These are phyloP conservation scores for Drosophila robusta DNA, from an alignment of 2,888 invertebrate species.

Conservation along the genomic window DNA sequence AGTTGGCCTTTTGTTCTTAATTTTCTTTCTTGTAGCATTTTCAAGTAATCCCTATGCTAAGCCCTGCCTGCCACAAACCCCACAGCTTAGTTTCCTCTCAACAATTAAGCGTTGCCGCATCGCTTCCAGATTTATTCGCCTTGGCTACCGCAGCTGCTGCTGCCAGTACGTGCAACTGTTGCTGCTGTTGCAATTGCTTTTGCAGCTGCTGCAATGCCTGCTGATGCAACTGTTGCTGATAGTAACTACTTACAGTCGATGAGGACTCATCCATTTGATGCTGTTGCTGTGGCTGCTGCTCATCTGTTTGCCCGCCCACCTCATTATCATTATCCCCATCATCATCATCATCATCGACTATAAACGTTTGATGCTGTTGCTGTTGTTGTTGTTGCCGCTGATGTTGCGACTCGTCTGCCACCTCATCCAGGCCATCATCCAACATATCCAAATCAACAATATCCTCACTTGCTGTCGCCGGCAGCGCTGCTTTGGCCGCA, in stretches of 20 bases:
- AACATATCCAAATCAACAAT: constrained; percentile 71
- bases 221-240: constrained; percentile 75
- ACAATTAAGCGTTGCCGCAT: constrained; percentile 50
- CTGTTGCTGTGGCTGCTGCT: constrained; percentile 19
- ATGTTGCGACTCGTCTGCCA: constrained; percentile 35
- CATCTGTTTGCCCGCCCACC: constrained; percentile 10
- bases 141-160: constrained; percentile 62
- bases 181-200: constrained; percentile 71
- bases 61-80: constrained; percentile 3
- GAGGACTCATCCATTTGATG: constrained; percentile 23
- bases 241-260: constrained; percentile 49
- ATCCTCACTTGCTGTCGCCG: constrained; percentile 38
- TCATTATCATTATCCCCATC: constrained; percentile 36
- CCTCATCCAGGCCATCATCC: constrained; percentile 56
- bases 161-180: constrained; percentile 61
- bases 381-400: constrained; percentile 38
- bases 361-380: constrained; percentile 35
- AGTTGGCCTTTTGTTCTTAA: too few relatives aligned
- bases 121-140: constrained; percentile 37
- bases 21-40: too few relatives aligned
- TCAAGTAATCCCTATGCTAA: too few relatives aligned
- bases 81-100: constrained; percentile 16
- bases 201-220: constrained; percentile 78
- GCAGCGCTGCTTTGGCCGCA: constrained; percentile 58
- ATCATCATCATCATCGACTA: constrained; percentile 66